phyloP scores from a whole-genome alignment of 2,888 invertebrate species.

The Mesorhabditis sp. region DNA sequence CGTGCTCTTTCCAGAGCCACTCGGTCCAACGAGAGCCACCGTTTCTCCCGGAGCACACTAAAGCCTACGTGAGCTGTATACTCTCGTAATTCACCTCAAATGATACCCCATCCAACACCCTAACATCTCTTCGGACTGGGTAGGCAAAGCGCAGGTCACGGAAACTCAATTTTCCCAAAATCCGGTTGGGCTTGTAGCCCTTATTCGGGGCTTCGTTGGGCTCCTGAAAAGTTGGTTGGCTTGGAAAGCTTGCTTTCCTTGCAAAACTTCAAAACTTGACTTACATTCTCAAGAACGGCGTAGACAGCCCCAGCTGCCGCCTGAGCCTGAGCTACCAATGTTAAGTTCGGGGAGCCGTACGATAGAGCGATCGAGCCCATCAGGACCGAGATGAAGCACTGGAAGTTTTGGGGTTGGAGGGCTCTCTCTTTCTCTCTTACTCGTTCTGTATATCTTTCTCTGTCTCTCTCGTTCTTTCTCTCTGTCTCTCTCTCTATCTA shows the following conservation, averaged over 20 bases:
- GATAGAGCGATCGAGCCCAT: conserved; percentile 67
- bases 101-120: conserved; percentile 37
- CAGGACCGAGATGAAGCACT: conserved; percentile 60
- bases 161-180: conserved; percentile 60
- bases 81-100: no score
- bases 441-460: no score
- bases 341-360: conserved; percentile 76
- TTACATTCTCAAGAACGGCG: conserved; percentile 62
- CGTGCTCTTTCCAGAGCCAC: conserved; percentile 48
- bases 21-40: conserved; percentile 46
- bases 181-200: conserved; percentile 59
- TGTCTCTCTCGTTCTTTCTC: no score
- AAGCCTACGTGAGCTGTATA: no score
- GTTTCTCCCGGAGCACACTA: conserved; percentile 40
- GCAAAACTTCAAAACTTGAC: background rate
- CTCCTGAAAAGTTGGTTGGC: conserved; percentile 16
- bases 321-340: conserved; percentile 74
- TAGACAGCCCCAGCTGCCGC: conserved; percentile 71
- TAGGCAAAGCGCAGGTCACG: conserved; percentile 60
- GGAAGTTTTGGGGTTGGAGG: conserved; percentile 5
- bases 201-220: conserved; percentile 42
- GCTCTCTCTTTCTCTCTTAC: no score
- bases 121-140: conserved; percentile 60
- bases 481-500: no score
- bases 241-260: no score